phyloP scores from a whole-genome alignment of 2,888 invertebrate genomes.

The Limnephilus rhombicus region DNA sequence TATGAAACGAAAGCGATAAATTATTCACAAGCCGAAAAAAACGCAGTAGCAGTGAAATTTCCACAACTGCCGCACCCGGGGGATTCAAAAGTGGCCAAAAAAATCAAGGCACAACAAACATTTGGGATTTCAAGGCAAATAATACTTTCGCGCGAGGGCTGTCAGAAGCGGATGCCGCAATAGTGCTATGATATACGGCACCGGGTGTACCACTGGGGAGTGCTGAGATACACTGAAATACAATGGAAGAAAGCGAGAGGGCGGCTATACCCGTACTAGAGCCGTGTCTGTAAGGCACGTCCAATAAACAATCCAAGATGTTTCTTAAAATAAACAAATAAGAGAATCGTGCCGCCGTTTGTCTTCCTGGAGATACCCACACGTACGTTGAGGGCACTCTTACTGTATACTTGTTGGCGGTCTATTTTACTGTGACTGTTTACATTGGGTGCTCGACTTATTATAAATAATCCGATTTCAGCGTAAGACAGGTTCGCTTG shows the following conservation, averaged over 20 bases:
- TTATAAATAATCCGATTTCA: conserved; percentile 33
- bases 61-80: background rate
- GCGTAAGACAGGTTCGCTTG: background rate
- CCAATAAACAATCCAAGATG: conserved; percentile 64
- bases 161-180: conserved; percentile 57
- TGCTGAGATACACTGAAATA: background rate
- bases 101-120: conserved; percentile 45
- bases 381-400: background rate
- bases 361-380: conserved; percentile 32
- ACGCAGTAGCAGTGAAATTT: conserved; percentile 29
- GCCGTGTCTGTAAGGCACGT: conserved; percentile 58
- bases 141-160: conserved; percentile 56
- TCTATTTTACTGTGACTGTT: conserved; percentile 33
- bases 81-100: conserved; percentile 45
- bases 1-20: conserved; percentile 40
- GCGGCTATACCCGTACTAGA: background rate
- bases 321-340: conserved; percentile 60
- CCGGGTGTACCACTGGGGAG: conserved; percentile 44
- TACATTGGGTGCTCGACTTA: conserved; percentile 39
- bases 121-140: conserved; percentile 54
- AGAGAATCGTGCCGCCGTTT: conserved; percentile 55
- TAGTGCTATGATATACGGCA: conserved; percentile 56
- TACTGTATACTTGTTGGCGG: conserved; percentile 22
- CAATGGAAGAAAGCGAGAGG: conserved; percentile 29
- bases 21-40: conserved; percentile 10